These are phyloP conservation scores for Cosmia pyralina DNA, from an alignment of 2,888 invertebrate species.

Conservation along the genomic window DNA sequence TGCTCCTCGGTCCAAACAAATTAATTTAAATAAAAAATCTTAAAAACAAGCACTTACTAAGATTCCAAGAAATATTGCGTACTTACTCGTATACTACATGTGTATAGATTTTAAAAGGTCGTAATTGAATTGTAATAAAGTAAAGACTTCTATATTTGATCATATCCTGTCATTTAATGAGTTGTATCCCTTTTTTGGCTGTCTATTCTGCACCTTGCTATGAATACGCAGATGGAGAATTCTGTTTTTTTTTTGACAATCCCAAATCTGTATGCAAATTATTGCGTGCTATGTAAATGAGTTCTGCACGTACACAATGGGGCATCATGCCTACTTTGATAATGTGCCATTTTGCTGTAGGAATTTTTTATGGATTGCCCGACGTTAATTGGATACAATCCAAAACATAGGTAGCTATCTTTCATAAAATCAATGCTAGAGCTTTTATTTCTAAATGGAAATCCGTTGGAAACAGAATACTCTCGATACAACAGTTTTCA, in stretches of 20 bases:
- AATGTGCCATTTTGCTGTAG: background rate
- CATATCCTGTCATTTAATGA: slow-evolving; percentile 53
- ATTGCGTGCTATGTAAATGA: slow-evolving; percentile 3
- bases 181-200: slow-evolving; percentile 16
- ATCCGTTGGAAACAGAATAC: background rate
- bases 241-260: slow-evolving; percentile 6
- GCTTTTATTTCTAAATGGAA: background rate
- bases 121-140: background rate
- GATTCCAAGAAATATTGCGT: background rate
- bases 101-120: slow-evolving; percentile 19
- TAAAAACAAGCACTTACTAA: background rate
- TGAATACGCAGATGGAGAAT: background rate
- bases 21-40: slow-evolving; percentile 2
- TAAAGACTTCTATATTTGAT: slow-evolving; percentile 34
- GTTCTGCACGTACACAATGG: background rate
- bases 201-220: slow-evolving; percentile 7
- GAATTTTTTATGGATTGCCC: background rate
- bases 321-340: background rate
- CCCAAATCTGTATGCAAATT: slow-evolving; percentile 38
- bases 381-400: background rate
- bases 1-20: background rate
- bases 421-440: background rate
- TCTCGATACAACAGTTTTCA: no score
- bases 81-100: no score
- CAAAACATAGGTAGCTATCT: background rate